These are phyloP conservation scores for Petrocephalus sullivani DNA, from an alignment of 2,797 vertebrate species.

Conservation along the genomic window DNA sequence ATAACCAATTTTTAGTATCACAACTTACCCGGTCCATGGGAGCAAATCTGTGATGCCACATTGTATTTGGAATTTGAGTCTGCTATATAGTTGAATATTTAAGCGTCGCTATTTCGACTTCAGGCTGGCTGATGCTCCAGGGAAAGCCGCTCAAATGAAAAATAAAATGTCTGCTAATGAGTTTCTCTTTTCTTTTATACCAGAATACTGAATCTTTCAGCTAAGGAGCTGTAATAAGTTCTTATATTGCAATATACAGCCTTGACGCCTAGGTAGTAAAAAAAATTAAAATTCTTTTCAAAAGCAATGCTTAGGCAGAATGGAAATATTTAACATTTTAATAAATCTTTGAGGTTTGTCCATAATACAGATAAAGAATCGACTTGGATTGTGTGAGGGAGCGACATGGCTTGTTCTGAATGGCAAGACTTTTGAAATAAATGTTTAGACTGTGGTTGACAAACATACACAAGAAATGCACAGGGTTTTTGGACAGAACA, in stretches of 20 bases:
- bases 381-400: neutral
- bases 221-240: neutral
- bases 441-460: neutral
- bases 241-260: neutral
- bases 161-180: neutral
- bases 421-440: slow-evolving; percentile 6
- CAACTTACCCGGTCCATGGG: slow-evolving; percentile 34
- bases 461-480: neutral
- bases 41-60: slow-evolving; percentile 21
- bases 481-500: neutral
- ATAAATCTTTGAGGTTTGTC: neutral
- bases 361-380: neutral
- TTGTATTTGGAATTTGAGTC: neutral
- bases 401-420: neutral
- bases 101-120: neutral
- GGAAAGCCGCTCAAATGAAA: neutral
- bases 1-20: slow-evolving; percentile 58
- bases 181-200: neutral
- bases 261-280: neutral
- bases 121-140: neutral
- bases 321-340: neutral
- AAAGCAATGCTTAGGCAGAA: neutral
- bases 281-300: neutral
- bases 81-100: neutral
- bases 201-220: neutral